Evolutionary conservation across 2,797 vertebrate genomes (phyloP).

Genomic region (Corythornis leucogaster): DNA sequence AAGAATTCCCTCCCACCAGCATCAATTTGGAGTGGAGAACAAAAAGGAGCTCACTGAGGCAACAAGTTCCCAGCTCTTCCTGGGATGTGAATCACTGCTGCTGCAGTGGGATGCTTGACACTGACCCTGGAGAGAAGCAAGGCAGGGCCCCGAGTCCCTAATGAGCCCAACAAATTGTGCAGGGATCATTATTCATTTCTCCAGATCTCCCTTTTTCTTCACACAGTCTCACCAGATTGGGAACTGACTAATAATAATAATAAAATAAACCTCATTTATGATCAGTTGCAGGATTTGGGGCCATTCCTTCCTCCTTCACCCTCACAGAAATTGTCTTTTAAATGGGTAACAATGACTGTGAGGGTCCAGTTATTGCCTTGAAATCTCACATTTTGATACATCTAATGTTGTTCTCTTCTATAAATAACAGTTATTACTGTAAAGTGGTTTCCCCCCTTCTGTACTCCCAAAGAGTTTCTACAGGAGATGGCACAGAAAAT

Average conservation of each 20-base stretch:
- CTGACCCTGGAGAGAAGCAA: not conserved
- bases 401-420: conserved; percentile 67
- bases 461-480: conserved; percentile 72
- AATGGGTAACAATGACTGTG: conserved; percentile 73
- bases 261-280: conserved; percentile 66
- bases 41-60: not conserved
- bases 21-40: not conserved
- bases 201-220: not conserved
- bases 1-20: not conserved
- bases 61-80: not conserved
- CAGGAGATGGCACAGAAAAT: conserved; percentile 77
- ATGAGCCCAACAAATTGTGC: not conserved
- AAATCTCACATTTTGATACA: conserved; percentile 76
- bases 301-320: conserved; percentile 47
- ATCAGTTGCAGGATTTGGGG: not conserved
- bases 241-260: conserved; percentile 64
- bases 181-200: not conserved
- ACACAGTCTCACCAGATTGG: conserved; percentile 1
- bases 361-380: conserved; percentile 71
- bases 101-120: not conserved
- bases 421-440: conserved; percentile 82
- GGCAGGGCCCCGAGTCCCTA: not conserved
- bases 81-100: not conserved
- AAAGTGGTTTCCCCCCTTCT: conserved; percentile 65
- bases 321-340: conserved; percentile 74